Evolutionary conservation across 2,888 invertebrate species (phyloP).

Genomic region (Eupithecia inturbata): DNA sequence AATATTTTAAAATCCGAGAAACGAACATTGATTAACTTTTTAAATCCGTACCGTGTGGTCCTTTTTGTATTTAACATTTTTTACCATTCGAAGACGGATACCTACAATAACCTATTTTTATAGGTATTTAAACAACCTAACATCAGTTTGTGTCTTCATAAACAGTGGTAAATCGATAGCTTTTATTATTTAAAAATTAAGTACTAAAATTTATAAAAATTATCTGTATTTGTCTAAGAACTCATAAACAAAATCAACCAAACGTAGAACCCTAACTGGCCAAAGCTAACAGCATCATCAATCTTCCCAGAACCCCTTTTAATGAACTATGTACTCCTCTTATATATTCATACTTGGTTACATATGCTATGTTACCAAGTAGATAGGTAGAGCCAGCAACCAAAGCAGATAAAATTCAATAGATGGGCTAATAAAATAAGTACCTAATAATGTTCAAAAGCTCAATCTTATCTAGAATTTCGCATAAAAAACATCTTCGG

Average conservation of each 20-base stretch:
- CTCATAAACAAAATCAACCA: background rate
- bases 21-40: background rate
- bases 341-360: background rate
- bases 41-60: background rate
- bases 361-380: background rate
- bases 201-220: background rate
- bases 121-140: background rate
- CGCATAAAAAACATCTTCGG: background rate
- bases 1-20: background rate
- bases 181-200: background rate
- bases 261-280: background rate
- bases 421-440: no score
- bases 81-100: background rate
- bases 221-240: background rate
- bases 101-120: background rate
- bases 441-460: no score
- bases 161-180: conserved; percentile 4
- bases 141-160: background rate
- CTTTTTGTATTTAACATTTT: background rate
- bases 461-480: background rate
- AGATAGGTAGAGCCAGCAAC: conserved; percentile 2
- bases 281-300: background rate
- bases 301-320: conserved; percentile 1
- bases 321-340: conserved; percentile 8
- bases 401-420: background rate